Conservation (phyloP, 53 echinoderm and acorn worm genomes). For the Echinarachnius parma region DNA sequence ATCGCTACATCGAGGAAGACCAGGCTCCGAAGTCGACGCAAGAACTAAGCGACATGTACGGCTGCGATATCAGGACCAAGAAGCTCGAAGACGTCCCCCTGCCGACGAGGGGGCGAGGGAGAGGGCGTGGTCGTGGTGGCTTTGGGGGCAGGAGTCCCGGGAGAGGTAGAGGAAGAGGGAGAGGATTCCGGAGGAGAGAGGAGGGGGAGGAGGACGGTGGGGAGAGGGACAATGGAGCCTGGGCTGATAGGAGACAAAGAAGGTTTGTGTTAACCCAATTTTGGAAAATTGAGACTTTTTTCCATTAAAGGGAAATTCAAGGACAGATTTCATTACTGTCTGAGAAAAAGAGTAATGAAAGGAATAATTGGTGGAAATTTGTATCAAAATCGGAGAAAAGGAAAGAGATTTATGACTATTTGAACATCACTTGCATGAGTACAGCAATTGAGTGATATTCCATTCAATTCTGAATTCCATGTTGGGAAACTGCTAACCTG, state of each 20-base stretch:
- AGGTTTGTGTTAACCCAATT: no score
- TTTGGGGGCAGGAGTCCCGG: conserved; percentile 36
- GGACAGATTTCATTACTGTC: no score
- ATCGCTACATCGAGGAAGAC: conserved; percentile 58
- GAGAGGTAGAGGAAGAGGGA: conserved; percentile 42
- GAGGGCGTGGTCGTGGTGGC: conserved; percentile 27
- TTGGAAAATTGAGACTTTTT: no score
- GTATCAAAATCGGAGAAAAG: no score
- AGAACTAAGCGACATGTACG: conserved; percentile 63
- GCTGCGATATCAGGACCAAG: conserved; percentile 58
- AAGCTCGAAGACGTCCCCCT: conserved; percentile 27
- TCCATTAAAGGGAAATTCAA: no score
- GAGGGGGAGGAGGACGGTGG: conserved; percentile 25
- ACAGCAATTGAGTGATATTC: no score
- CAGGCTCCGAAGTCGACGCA: conserved; percentile 76
- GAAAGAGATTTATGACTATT: no score
- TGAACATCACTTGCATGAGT: no score
- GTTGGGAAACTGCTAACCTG: no score
- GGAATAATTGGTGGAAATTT: no score
- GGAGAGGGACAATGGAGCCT: not conserved
- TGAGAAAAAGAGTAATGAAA: no score
- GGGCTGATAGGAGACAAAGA: not conserved
- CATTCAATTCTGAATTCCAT: no score
- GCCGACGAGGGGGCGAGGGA: conserved; percentile 23
- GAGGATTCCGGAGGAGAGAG: conserved; percentile 23